Percentiles rank a stretch among this genome's conserved stretches.
Conservation (phyloP, 2,797 vertebrate genomes). For the Spea hammondii region DNA sequence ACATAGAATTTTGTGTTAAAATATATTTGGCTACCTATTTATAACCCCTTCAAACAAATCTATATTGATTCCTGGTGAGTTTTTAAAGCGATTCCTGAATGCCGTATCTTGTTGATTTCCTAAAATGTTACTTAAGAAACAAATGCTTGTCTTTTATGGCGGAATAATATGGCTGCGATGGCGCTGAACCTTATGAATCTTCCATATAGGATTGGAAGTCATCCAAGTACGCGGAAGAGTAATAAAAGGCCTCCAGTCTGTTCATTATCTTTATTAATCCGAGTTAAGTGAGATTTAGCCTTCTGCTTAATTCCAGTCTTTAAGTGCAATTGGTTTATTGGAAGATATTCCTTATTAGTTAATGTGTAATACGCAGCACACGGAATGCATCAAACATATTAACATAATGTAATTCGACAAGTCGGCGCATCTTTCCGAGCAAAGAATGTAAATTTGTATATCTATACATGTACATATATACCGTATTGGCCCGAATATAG, state of each 20-base stretch:
- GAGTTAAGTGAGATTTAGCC: background rate
- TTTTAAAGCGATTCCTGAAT: no score
- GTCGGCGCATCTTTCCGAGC: background rate
- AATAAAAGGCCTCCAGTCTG: background rate
- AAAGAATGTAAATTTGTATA: background rate
- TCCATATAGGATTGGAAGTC: background rate
- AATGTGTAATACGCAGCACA: background rate
- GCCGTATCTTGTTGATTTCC: no score
- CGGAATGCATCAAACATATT: background rate
- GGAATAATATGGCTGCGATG: background rate
- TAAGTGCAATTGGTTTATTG: background rate
- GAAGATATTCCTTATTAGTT: background rate
- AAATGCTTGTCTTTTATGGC: no score
- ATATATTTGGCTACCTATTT: no score
- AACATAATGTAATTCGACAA: background rate
- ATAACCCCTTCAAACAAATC: no score
- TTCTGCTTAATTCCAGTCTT: background rate
- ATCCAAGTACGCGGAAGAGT: background rate
- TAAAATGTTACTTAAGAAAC: no score
- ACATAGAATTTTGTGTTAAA: no score
- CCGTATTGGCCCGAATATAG: no score
- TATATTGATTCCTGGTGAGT: no score
- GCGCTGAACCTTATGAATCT: background rate
- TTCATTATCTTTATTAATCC: conserved; percentile 1
- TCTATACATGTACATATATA: no score